Evolutionary conservation across 2,797 vertebrate genomes (phyloP).

Genomic region (Serranus cabrilla): DNA sequence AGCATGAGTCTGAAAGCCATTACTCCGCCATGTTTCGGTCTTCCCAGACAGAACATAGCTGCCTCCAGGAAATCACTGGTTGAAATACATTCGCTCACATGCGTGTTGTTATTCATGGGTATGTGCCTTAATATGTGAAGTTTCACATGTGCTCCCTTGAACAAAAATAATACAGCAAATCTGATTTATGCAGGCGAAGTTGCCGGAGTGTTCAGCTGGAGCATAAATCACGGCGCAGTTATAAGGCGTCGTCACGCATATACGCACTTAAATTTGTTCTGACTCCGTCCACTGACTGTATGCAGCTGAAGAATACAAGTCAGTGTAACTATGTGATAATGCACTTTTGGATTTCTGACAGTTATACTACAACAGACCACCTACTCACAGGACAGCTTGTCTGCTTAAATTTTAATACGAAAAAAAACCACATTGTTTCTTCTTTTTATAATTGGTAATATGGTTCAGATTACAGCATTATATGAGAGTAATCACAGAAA

Average conservation of each 20-base stretch:
- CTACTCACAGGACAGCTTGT: neutral
- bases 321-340: conserved; percentile 22
- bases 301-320: conserved; percentile 16
- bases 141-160: neutral
- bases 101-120: conserved; percentile 8
- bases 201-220: conserved; percentile 32
- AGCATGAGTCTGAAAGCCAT: conserved; percentile 47
- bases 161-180: conserved; percentile 25
- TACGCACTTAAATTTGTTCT: conserved; percentile 42
- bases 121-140: conserved; percentile 4
- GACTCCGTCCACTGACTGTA: conserved; percentile 37
- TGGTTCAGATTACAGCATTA: neutral
- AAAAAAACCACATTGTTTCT: neutral
- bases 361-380: neutral
- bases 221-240: conserved; percentile 23
- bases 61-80: conserved; percentile 42
- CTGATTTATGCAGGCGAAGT: conserved; percentile 30
- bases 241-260: conserved; percentile 24
- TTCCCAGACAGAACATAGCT: conserved; percentile 28
- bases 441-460: neutral
- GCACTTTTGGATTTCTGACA: conserved; percentile 22
- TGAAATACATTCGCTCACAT: conserved; percentile 17
- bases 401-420: neutral
- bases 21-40: conserved; percentile 45
- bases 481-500: conserved; percentile 4